Percentiles rank a stretch among this genome's conserved stretches.
Evolutionary conservation across 2,797 vertebrate species (phyloP).

Genomic region (Pyrocephalus nanus): DNA sequence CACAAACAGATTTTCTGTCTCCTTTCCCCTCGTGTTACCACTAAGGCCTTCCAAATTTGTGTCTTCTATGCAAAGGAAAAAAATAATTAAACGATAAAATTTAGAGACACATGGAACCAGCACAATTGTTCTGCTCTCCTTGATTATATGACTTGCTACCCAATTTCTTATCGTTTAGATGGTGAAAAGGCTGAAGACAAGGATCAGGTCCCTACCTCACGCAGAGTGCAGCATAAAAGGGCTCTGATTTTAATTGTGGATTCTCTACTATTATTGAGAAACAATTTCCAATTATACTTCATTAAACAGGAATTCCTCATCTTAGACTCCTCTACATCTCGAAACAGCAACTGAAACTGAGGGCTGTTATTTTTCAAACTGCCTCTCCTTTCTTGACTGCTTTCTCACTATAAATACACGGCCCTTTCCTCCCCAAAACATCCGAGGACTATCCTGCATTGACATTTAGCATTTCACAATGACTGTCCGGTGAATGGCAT

Average conservation of each 20-base stretch:
- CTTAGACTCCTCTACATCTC: background rate
- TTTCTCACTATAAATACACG: background rate
- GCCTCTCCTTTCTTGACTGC: background rate
- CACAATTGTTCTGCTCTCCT: background rate
- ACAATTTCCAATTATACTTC: background rate
- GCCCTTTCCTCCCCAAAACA: background rate
- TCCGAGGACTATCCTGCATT: background rate
- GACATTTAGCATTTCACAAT: background rate
- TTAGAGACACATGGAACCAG: background rate
- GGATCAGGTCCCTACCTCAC: background rate
- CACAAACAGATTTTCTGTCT: background rate
- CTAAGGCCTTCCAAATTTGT: background rate
- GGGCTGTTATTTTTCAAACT: background rate
- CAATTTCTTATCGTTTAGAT: background rate
- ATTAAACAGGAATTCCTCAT: background rate
- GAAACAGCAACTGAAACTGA: background rate
- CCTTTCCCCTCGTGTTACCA: background rate
- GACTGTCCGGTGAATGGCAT: background rate
- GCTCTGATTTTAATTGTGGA: background rate
- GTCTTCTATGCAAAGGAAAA: background rate
- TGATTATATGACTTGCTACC: background rate
- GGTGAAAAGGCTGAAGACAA: background rate
- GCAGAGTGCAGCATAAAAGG: background rate
- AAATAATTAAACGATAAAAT: background rate
- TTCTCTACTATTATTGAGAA: background rate